These are phyloP conservation scores for Aproaerema taeniolella DNA, from an alignment of 2,888 invertebrate genomes.

Conservation along the genomic window DNA sequence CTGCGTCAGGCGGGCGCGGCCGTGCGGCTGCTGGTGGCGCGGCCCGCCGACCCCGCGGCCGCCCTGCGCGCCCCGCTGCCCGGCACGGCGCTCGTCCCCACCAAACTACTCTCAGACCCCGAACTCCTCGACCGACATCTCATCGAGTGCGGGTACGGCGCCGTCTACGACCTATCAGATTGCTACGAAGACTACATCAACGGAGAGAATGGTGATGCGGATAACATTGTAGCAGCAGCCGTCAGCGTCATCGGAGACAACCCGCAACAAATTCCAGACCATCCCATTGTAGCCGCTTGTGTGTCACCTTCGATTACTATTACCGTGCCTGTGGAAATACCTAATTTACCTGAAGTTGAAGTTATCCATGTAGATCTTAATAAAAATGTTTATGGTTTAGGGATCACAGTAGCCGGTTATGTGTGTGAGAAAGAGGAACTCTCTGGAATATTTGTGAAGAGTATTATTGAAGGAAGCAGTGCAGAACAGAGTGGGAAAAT, in stretches of 20 bases:
- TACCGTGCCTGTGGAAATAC: conserved; percentile 70
- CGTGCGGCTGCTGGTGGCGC: conserved; percentile 94
- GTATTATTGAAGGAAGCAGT: conserved; percentile 97
- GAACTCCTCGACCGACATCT: conserved; percentile 92
- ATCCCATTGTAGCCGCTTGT: conserved; percentile 48
- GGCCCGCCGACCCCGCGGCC: conserved; percentile 92
- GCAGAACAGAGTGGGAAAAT: conserved; percentile 95
- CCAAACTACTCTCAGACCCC: conserved; percentile 93
- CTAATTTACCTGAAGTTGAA: conserved; percentile 91
- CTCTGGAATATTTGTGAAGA: conserved; percentile 99
- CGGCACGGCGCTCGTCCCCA: conserved; percentile 94
- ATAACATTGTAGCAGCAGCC: conserved; percentile 54
- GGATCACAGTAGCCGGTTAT: conserved; percentile 97
- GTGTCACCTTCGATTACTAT: conserved; percentile 68
- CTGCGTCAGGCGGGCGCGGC: conserved; percentile 87
- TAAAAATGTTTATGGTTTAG: conserved; percentile 95
- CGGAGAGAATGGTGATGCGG: conserved; percentile 48
- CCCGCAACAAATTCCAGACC: conserved; percentile 58
- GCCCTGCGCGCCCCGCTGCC: conserved; percentile 86
- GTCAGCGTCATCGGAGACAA: conserved; percentile 67
- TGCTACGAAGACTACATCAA: conserved; percentile 57
- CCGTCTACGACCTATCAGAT: conserved; percentile 69
- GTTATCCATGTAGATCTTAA: conserved; percentile 91
- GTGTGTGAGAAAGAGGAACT: conserved; percentile 98
- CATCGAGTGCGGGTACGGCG: conserved; percentile 84